These are phyloP conservation scores for Chamaea fasciata DNA, from an alignment of 2,113 vertebrate species.

Conservation along the genomic window DNA sequence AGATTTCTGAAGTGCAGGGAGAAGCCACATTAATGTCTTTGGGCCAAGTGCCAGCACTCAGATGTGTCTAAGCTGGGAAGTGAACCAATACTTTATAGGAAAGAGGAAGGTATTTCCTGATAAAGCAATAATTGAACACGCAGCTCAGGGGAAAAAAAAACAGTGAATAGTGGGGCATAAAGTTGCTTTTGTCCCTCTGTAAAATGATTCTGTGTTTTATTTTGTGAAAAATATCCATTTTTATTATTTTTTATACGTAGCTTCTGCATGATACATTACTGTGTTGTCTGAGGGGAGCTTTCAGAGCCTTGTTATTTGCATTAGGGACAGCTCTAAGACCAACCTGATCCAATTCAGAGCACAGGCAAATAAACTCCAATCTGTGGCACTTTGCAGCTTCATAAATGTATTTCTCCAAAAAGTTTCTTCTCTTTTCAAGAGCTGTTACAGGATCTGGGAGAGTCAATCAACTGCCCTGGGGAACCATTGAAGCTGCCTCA, in stretches of 20 bases:
- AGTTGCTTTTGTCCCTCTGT: not conserved
- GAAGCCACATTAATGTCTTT: not conserved
- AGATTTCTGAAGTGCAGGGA: not conserved
- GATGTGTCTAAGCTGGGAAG: not conserved
- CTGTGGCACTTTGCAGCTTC: not conserved
- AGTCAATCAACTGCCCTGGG: not conserved
- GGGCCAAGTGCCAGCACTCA: not conserved
- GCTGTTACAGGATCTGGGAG: not conserved
- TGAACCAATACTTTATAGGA: not conserved
- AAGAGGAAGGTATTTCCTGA: not conserved
- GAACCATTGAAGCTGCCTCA: not conserved
- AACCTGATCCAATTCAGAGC: not conserved
- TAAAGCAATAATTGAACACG: not conserved
- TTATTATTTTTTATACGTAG: not conserved
- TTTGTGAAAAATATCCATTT: not conserved
- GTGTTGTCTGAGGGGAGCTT: not conserved
- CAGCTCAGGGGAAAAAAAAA: not conserved
- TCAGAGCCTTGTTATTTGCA: not conserved
- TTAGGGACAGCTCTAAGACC: not conserved
- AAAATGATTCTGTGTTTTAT: not conserved
- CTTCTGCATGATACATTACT: not conserved
- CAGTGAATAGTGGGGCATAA: not conserved
- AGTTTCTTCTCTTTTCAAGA: not conserved
- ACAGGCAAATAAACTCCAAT: not conserved
- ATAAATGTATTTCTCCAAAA: not conserved